Base-by-base conservation (phyloP, 2,888 invertebrate species). In the Ochropleura plecta region DNA sequence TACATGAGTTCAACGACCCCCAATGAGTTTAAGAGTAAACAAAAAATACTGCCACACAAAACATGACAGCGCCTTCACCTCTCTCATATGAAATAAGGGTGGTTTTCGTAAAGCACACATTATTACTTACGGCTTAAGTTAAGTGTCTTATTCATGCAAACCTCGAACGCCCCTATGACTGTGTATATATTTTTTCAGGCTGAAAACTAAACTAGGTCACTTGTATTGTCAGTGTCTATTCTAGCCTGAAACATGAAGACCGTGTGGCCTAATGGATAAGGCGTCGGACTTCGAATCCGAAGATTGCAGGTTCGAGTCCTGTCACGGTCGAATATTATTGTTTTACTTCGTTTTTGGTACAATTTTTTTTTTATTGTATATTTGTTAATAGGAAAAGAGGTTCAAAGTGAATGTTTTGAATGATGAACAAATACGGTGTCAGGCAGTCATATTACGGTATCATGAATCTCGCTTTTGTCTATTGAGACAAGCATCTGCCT, bases 261-360 rank as follows among this genome's bases (percentile, higher is more conserved):
- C 97, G 97, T 97, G 97, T 97, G 97, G 97, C 97, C 97, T 97
- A 97, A 97, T 97, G 97, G 97, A 97, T 97, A 97, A 97, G 97
- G 97, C 97, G 97, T 97, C 97, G 97, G 97, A 97, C 97, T 97
- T 97, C 97, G 97, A 97, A 97, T 97, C 97, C 97, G 97, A 97
- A 97, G 97, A 97, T 97, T 97, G 97, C 97, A 97, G 97, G 97
- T 97, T 97, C 97, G 97, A 97, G 97, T 97, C 97, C 97, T 97
- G 97, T 97, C 97, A 97, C 97, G 97, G 97, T 97, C 97, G 97
- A 76, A 40, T 3, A 0, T 5, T 0, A 8, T 14, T 60, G 0
- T 76, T 75, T 75, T 65, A 30, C 5, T 49, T 59, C 0, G 5
- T 46, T 55, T 48, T 7, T 8, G 30, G 5, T 20, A 3, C 8